Base-by-base conservation (phyloP, 2,113 vertebrate species). In the Gymnocephalus cernua region DNA sequence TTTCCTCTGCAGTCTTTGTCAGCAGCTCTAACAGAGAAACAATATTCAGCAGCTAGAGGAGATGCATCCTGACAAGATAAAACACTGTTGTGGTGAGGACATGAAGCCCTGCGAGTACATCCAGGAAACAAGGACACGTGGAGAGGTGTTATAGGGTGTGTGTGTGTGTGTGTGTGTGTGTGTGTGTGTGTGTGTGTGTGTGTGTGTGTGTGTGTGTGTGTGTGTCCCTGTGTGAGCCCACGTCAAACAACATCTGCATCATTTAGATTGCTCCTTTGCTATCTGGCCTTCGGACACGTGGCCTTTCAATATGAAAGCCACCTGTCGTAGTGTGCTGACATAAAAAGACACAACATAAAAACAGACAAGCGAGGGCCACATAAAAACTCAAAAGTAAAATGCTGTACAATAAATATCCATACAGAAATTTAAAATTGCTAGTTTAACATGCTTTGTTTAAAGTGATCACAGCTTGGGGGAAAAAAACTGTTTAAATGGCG, bases 61-160 rank as follows among this genome's bases (percentile, higher is more conserved):
- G 82, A 92, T 92, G 74, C 70, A 75, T 64, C 70, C 71, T 92
- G 91, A 90, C 91, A 93, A 80, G 87, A 82, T 86, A 88, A 86
- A 85, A 87, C 74, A 74, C 69, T 84, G 83, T 65, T 84, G 83
- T 86, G 79, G 78, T 50, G 76, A 80, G 51, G 75, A 70, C 68
- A 75, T 66, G 67, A 80, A 80, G 75, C 80, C 62, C 79, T 83
- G 67, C 1, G 35, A 79, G 71, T 81, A 68, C 54, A 77, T 74
- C 74, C 80, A 75, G 75, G 80, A 75, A 80, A 87, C 3, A 2
- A 69, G 47, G 45, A 25, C 69, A n/a, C n/a, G n/a, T n/a, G n/a
- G n/a, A n/a, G n/a, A n/a, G n/a, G n/a, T n/a, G n/a, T n/a, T n/a
- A n/a, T n/a, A n/a, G n/a, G n/a, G n/a, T 66, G 57, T 48, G 15